A percentile compares a stretch with the other conserved stretches of the same genome.
These are phyloP conservation scores for Anguilla obscura DNA, from an alignment of 2,797 vertebrate species.

Conservation along the genomic window DNA sequence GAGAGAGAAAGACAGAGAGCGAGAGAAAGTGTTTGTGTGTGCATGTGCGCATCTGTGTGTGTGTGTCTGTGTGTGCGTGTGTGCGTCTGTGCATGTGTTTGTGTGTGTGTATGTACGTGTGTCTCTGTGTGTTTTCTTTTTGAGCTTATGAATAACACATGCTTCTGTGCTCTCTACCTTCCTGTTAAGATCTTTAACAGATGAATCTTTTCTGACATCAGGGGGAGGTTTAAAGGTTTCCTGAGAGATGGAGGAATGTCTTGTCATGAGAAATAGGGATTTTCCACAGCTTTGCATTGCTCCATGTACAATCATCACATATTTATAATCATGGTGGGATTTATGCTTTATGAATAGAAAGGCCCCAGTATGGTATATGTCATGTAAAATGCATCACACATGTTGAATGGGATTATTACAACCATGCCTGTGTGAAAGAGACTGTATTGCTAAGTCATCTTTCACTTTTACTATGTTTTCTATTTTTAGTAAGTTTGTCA, in stretches of 20 bases:
- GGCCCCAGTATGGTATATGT: background rate
- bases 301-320: background rate
- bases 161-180: background rate
- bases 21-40: background rate
- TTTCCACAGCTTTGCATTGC: background rate
- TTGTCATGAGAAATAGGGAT: background rate
- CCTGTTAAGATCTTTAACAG: conserved; percentile 1
- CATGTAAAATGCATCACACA: too few relatives aligned
- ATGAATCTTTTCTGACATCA: background rate
- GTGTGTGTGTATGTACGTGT: background rate
- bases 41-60: background rate
- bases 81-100: background rate
- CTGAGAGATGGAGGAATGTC: background rate
- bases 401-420: too few relatives aligned
- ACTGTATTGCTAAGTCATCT: too few relatives aligned
- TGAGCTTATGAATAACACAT: conserved; percentile 27
- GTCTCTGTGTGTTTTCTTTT: conserved; percentile 20
- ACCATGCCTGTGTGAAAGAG: too few relatives aligned
- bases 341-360: background rate
- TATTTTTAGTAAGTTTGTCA: too few relatives aligned
- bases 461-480: too few relatives aligned
- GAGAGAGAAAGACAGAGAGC: too few relatives aligned
- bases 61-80: conserved; percentile 8
- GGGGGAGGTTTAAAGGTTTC: background rate
- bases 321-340: background rate